A percentile compares a stretch with the other conserved stretches of the same genome.
phyloP scores from a whole-genome alignment of 2,888 invertebrate genomes.

The Nomada flava region DNA sequence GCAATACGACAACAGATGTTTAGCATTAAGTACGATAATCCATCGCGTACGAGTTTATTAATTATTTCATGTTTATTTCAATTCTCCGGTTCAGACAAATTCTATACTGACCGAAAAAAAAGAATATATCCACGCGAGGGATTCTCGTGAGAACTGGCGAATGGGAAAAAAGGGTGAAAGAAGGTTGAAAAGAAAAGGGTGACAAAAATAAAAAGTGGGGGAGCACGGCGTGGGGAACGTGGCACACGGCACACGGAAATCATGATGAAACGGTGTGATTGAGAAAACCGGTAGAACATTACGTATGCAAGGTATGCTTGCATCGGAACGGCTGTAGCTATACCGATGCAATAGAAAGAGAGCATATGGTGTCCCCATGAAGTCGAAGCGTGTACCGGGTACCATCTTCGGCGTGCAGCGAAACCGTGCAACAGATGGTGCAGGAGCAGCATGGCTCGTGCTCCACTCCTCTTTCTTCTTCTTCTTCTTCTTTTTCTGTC shows the following conservation, averaged over 20 bases:
- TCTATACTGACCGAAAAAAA: no score
- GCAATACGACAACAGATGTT: no score
- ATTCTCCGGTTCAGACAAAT: no score
- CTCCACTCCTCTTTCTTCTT: constrained; percentile 39
- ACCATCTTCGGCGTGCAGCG: constrained; percentile 61
- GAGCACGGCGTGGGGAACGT: constrained; percentile 1
- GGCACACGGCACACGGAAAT: constrained; percentile 52
- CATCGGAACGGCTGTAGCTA: constrained; percentile 56
- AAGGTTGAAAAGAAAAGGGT: not conserved
- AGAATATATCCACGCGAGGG: no score
- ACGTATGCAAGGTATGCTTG: constrained; percentile 50
- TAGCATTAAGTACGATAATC: not conserved
- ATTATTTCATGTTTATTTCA: no score
- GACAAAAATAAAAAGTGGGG: not conserved
- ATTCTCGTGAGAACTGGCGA: no score
- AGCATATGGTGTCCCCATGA: constrained; percentile 70
- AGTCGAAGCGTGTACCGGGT: constrained; percentile 46
- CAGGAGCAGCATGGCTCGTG: constrained; percentile 69
- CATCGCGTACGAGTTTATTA: not conserved
- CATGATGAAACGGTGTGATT: constrained; percentile 60
- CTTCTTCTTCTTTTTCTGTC: not conserved
- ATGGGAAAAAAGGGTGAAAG: not conserved
- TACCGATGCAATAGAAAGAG: constrained; percentile 58
- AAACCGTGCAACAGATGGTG: constrained; percentile 71
- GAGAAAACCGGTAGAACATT: constrained; percentile 63